Base-by-base conservation (phyloP, 2,888 invertebrate genomes). In the Eupithecia subumbrata region DNA sequence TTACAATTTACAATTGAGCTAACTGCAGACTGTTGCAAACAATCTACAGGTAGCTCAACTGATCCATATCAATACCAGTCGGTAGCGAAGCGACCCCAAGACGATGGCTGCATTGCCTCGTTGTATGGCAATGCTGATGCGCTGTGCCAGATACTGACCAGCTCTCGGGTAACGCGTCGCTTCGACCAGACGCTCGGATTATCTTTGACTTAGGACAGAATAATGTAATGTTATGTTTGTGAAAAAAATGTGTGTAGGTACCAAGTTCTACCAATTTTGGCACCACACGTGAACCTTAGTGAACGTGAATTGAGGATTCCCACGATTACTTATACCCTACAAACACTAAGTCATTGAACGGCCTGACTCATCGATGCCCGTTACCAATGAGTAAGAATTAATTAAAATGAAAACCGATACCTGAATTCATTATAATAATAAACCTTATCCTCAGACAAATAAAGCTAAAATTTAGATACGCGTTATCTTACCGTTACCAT, bases 311-410 rank as follows among this genome's bases (percentile, higher is more conserved):
- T 64, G 43, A 52, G 64, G 22, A 78, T 78, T 83, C 76, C 48
- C 68, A 77, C 68, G 72, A 43, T 74, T 73, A 75, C 71, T 69
- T 73, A 43, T 69, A 64, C 75, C 60, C 64, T 40, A 43, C 66
- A 69, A 72, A 30, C 60, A 73, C 72, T 79, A 75, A 77, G 82
- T 80, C 81, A 86, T 79, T 85, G 83, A 80, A 79, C 81, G 81
- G 72, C 74, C 86, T 93, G 92, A 94, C 84, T 93, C 94, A 94
- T 83, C 84, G 79, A 81, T 82, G 85, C 82, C 92, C 91, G 92
- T 92, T 93, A 92, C 89, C 87, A 84, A 87, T 93, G 92, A 94
- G 87, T 92, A 93, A 93, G 89, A 91, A 92, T 90, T 93, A 93
- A 94, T 94, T 94, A 93, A 79, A 92, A 89, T 82, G 86, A 81